These are phyloP conservation scores for Stomatorhinus walkeri DNA, from an alignment of 2,797 vertebrate genomes.

Conservation along the genomic window DNA sequence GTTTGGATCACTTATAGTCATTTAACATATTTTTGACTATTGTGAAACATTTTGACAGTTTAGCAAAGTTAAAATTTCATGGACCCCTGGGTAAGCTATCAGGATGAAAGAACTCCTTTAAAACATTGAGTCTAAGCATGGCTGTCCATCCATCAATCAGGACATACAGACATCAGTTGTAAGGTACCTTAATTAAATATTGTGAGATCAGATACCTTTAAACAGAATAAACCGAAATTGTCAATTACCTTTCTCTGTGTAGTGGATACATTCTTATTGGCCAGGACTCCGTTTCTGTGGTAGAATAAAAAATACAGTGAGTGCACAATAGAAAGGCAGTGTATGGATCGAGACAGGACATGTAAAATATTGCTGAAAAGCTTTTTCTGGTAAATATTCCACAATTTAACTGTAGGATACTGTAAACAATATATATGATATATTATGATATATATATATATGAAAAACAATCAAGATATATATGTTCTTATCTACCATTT, in stretches of 20 bases:
- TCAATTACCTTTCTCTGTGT: constrained; percentile 26
- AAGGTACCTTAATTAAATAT: background rate
- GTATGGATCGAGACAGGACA: background rate
- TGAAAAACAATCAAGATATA: background rate
- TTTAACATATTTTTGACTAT: background rate
- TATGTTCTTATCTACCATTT: background rate
- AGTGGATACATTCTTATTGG: constrained; percentile 25
- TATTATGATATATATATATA: too few relatives aligned
- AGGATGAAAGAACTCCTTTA: background rate
- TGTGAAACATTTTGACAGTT: background rate
- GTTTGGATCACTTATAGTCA: background rate
- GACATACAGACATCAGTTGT: background rate
- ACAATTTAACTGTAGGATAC: background rate
- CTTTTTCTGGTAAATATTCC: background rate
- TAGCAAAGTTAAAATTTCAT: background rate
- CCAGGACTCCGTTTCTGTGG: constrained; percentile 8
- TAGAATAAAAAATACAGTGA: background rate
- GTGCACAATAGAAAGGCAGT: background rate
- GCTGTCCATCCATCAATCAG: background rate
- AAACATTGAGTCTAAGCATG: background rate
- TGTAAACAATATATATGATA: background rate
- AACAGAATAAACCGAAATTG: background rate
- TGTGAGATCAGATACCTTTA: background rate
- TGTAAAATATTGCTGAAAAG: background rate
- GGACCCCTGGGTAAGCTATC: background rate